phyloP scores from a whole-genome alignment of 2,113 vertebrate genomes.

The Pangasianodon gigas region DNA sequence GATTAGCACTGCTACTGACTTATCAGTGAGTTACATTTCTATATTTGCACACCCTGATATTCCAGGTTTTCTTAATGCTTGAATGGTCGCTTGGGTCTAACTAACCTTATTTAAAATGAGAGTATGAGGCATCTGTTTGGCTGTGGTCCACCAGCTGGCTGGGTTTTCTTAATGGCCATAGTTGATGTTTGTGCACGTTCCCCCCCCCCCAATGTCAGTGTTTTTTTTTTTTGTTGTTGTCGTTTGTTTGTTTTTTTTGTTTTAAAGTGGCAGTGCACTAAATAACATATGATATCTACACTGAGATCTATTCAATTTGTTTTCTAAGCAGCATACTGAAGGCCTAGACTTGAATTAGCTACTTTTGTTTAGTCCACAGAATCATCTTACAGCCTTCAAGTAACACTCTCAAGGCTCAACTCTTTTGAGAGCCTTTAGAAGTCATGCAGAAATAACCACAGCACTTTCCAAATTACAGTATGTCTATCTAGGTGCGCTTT shows the following conservation, averaged over 20 bases:
- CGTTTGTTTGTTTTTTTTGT: neutral
- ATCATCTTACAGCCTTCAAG: neutral
- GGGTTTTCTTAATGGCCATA: neutral
- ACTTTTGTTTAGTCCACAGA: neutral
- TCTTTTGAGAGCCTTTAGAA: neutral
- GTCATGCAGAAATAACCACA: no score
- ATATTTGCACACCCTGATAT: neutral
- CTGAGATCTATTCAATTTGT: neutral
- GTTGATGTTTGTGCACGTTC: neutral
- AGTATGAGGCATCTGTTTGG: slow-evolving; percentile 13
- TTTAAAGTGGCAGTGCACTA: neutral
- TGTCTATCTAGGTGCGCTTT: neutral
- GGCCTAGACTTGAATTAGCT: neutral
- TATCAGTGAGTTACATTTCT: slow-evolving; percentile 6
- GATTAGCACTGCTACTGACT: slow-evolving; percentile 3
- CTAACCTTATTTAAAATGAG: slow-evolving; percentile 1
- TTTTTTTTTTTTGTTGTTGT: neutral
- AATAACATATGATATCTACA: neutral
- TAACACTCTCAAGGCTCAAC: neutral
- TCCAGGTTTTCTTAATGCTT: slow-evolving; percentile 1
- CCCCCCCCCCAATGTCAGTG: no score
- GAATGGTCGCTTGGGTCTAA: neutral
- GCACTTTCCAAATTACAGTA: neutral
- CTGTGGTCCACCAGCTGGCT: neutral
- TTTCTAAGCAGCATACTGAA: neutral